A percentile compares a stretch with the other conserved stretches of the same genome.
phyloP scores from a whole-genome alignment of 2,113 vertebrate species.

The Camelus dromedarius region DNA sequence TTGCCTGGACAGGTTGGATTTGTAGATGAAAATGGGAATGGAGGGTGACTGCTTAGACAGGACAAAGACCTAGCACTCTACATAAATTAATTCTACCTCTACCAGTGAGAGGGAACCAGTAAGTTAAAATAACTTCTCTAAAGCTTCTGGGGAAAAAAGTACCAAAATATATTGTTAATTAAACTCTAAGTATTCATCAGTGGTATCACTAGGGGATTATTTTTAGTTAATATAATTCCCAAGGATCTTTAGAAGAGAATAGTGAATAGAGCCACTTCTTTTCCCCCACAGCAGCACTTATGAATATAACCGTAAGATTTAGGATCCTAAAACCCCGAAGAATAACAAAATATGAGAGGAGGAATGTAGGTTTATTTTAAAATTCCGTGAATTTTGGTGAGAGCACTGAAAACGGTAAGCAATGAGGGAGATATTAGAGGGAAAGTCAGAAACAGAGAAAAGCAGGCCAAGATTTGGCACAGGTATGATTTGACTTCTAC shows the following conservation, averaged over 20 bases:
- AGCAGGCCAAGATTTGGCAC: not conserved
- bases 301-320: not conserved
- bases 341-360: not conserved
- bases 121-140: not conserved
- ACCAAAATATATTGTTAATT: not conserved
- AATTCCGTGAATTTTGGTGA: not conserved
- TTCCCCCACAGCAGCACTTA: not conserved
- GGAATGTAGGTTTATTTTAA: not conserved
- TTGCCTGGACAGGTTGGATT: not conserved
- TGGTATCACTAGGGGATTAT: not conserved
- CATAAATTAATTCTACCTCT: not conserved
- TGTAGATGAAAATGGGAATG: constrained; percentile 6
- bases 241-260: not conserved
- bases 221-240: not conserved
- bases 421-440: not conserved
- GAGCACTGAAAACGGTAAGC: not conserved
- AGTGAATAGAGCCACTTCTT: not conserved
- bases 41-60: not conserved
- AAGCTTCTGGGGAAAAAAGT: not conserved
- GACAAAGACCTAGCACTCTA: not conserved
- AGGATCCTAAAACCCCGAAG: not conserved
- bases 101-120: not conserved
- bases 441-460: not conserved
- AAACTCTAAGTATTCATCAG: not conserved
- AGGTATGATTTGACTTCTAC: not conserved